These are phyloP conservation scores for Abrostola triplasia DNA, from an alignment of 2,888 invertebrate species.

Conservation along the genomic window DNA sequence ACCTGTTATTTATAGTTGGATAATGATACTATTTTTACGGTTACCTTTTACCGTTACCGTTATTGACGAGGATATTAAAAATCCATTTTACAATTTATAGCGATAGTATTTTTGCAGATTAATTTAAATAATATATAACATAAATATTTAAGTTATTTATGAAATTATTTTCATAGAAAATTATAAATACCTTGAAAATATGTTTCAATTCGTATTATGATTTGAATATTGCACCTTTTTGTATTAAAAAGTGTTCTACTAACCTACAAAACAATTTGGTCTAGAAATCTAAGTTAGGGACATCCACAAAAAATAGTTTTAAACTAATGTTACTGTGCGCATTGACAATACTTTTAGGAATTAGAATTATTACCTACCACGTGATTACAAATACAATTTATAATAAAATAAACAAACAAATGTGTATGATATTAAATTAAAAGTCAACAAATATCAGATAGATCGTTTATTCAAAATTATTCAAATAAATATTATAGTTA, in stretches of 20 bases:
- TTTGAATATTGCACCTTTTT: slow-evolving; percentile 37
- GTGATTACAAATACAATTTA: slow-evolving; percentile 58
- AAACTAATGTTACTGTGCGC: slow-evolving; percentile 83
- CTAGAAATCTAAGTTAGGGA: slow-evolving; percentile 64
- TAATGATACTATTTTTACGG: no score
- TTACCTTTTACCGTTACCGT: no score
- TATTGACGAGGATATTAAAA: no score
- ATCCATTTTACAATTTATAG: no score
- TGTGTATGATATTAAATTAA: no score
- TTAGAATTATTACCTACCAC: slow-evolving; percentile 63
- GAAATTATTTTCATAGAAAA: no score
- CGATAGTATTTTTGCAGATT: no score
- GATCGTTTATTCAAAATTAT: no score
- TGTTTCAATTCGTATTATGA: not conserved
- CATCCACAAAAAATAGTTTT: slow-evolving; percentile 64
- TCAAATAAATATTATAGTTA: no score
- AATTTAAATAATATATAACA: not conserved
- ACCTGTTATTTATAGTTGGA: no score
- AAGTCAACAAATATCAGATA: no score
- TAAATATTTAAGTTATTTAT: not conserved
- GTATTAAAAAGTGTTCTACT: slow-evolving; percentile 41
- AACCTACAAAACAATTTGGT: slow-evolving; percentile 61
- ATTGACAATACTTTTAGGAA: slow-evolving; percentile 79
- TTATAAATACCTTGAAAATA: not conserved
- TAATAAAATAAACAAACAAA: not conserved